phyloP scores from a whole-genome alignment of 2,888 invertebrate species.

The Miltochrista miniata region DNA sequence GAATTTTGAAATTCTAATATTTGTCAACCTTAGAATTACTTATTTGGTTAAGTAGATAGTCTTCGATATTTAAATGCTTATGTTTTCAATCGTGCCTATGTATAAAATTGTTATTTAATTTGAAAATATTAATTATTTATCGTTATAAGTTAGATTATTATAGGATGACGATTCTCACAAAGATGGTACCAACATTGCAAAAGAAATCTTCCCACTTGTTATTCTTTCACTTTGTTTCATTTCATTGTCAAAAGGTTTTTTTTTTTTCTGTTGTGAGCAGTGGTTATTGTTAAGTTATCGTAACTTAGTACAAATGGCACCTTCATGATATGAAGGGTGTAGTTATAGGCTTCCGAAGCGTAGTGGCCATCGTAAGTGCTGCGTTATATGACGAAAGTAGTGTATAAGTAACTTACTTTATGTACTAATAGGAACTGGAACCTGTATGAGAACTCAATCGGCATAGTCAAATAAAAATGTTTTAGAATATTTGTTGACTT shows the following conservation, averaged over 20 bases:
- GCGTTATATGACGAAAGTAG: slow-evolving; percentile 66
- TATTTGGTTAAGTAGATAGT: no score
- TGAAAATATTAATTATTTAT: slow-evolving; percentile 63
- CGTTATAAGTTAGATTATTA: slow-evolving; percentile 49
- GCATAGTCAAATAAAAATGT: slow-evolving; percentile 80
- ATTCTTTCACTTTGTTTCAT: slow-evolving; percentile 64
- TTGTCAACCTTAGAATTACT: no score
- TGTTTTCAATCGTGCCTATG: slow-evolving; percentile 70
- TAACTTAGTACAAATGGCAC: slow-evolving; percentile 77
- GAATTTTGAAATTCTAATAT: no score
- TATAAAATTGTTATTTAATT: slow-evolving; percentile 65
- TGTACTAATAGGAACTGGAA: slow-evolving; percentile 64
- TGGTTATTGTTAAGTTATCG: slow-evolving; percentile 57
- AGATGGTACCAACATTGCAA: slow-evolving; percentile 35
- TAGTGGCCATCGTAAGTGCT: slow-evolving; percentile 77
- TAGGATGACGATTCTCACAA: slow-evolving; percentile 60
- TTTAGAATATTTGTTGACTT: slow-evolving; percentile 54
- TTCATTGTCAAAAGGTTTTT: slow-evolving; percentile 43
- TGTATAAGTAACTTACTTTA: slow-evolving; percentile 66
- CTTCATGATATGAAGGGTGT: slow-evolving; percentile 54
- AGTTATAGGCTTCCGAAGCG: slow-evolving; percentile 64
- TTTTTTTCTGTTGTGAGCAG: slow-evolving; percentile 43
- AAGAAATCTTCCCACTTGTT: slow-evolving; percentile 72
- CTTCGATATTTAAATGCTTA: slow-evolving; percentile 12
- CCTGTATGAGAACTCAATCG: slow-evolving; percentile 68